Evolutionary conservation across 1,140 invertebrate species (phyloP).

Genomic region (Calephelis virginiensis): DNA sequence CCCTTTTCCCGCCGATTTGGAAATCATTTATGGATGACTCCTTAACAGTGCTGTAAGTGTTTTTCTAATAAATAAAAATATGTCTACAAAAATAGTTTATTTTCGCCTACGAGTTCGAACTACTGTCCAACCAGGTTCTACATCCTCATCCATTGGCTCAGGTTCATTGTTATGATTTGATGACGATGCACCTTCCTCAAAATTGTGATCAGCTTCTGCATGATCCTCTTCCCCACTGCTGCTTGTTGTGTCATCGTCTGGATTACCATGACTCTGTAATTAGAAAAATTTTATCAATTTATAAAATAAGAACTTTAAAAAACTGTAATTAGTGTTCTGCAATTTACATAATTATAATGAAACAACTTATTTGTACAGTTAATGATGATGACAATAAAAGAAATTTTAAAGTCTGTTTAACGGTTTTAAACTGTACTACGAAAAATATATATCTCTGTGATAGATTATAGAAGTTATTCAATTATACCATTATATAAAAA

Average conservation of each 20-base stretch:
- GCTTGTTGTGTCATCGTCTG: constrained; percentile 74
- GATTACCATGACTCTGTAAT: constrained; percentile 64
- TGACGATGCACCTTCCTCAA: constrained; percentile 36
- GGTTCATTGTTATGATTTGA: constrained; percentile 38
- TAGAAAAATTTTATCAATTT: neutral
- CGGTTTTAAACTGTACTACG: no score
- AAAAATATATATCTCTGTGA: no score
- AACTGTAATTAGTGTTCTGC: neutral
- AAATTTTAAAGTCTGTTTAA: no score
- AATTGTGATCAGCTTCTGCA: constrained; percentile 32
- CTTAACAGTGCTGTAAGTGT: no score
- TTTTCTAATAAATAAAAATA: constrained; percentile 20
- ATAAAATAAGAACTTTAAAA: neutral
- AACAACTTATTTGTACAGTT: no score
- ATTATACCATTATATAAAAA: no score
- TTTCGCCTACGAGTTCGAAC: constrained; percentile 77
- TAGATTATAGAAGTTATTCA: no score
- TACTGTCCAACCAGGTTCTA: constrained; percentile 80
- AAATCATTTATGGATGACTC: no score
- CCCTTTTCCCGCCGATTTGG: no score
- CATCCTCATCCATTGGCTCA: constrained; percentile 76
- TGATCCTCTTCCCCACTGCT: constrained; percentile 68
- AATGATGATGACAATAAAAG: no score
- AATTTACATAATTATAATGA: no score
- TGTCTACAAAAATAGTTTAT: constrained; percentile 30